Evolutionary conservation across 2,113 vertebrate species (phyloP).

Genomic region (Stomatorhinus ivindoensis): DNA sequence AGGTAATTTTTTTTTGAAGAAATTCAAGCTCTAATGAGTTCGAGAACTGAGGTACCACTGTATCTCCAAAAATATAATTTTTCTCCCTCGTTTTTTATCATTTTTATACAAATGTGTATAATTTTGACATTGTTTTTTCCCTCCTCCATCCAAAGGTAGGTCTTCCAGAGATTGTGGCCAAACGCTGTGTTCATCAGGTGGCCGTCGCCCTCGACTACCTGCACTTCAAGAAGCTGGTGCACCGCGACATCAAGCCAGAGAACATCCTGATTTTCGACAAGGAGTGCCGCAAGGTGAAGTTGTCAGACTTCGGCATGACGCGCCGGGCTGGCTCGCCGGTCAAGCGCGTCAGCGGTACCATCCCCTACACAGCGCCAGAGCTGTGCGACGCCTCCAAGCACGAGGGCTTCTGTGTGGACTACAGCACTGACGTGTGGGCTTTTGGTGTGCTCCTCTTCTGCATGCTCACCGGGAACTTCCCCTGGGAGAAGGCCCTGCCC

Average conservation of each 20-base stretch:
- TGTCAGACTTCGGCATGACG: slow-evolving; percentile 76
- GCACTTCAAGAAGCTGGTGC: slow-evolving; percentile 70
- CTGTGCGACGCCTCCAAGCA: slow-evolving; percentile 65
- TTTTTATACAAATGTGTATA: neutral
- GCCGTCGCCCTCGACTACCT: slow-evolving; percentile 71
- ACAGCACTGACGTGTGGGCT: slow-evolving; percentile 73
- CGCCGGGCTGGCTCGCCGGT: slow-evolving; percentile 67
- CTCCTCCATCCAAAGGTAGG: slow-evolving; percentile 51
- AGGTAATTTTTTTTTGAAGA: too few species aligned
- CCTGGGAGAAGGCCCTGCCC: slow-evolving; percentile 73
- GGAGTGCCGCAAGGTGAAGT: slow-evolving; percentile 72
- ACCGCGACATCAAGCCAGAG: slow-evolving; percentile 74
- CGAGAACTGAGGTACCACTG: too few species aligned
- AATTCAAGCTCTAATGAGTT: too few species aligned
- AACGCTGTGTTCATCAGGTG: slow-evolving; percentile 74
- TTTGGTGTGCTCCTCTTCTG: slow-evolving; percentile 77
- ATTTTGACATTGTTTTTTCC: neutral
- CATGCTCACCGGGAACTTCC: slow-evolving; percentile 76
- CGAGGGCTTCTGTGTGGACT: slow-evolving; percentile 70
- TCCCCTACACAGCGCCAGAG: slow-evolving; percentile 73
- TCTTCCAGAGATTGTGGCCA: slow-evolving; percentile 65
- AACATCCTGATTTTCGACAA: slow-evolving; percentile 75
- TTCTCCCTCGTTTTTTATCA: neutral
- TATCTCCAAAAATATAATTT: neutral
- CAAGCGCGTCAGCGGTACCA: slow-evolving; percentile 73